Evolutionary conservation across 1,140 invertebrate species (phyloP).

Genomic region (Meteorus sp.): DNA sequence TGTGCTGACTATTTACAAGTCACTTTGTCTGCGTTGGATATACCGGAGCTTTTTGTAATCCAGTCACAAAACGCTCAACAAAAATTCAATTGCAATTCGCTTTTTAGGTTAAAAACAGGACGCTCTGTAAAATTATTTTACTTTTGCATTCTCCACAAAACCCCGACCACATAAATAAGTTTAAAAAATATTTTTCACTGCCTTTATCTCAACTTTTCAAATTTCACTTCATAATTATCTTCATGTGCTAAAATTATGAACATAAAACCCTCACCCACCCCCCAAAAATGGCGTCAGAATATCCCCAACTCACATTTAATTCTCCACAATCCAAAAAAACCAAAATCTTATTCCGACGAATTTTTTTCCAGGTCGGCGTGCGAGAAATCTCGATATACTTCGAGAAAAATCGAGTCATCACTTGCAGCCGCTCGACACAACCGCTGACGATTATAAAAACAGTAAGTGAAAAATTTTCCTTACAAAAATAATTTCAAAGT

Average conservation of each 20-base stretch:
- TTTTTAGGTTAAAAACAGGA: too few species aligned
- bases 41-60: constrained; percentile 12
- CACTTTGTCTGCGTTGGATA: background rate
- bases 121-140: background rate
- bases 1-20: constrained; percentile 3
- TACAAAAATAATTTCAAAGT: background rate
- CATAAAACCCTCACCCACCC: background rate
- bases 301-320: background rate
- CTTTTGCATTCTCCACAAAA: too few species aligned
- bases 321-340: background rate
- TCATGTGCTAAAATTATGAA: background rate
- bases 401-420: constrained; percentile 42
- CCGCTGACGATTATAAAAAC: constrained; percentile 37
- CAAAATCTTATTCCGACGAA: too few species aligned
- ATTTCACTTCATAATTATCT: background rate
- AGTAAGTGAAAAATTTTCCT: constrained; percentile 31
- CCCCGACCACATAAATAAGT: too few species aligned
- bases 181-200: too few species aligned
- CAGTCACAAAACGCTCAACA: background rate
- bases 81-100: background rate
- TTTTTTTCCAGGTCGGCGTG: constrained; percentile 41
- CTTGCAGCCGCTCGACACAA: constrained; percentile 25
- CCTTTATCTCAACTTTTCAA: too few species aligned
- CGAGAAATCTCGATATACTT: constrained; percentile 43
- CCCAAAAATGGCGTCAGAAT: background rate